A percentile compares a stretch with the other conserved stretches of the same genome.
Conservation (phyloP, 2,113 vertebrate genomes). For the Leiothrix lutea region DNA sequence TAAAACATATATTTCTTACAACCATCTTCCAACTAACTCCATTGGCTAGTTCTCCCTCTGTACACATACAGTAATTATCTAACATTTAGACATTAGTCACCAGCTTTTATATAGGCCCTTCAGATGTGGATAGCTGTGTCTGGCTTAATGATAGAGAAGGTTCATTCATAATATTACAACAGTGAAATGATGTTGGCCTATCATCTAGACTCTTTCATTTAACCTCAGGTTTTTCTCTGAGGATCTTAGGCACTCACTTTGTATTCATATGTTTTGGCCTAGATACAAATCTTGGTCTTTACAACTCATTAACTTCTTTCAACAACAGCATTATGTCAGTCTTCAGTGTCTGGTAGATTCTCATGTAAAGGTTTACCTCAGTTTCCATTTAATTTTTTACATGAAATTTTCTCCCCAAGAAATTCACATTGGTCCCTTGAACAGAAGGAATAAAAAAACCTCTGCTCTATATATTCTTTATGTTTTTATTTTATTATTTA, state of each 20-base stretch:
- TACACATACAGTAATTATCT: not conserved
- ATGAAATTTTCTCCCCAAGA: not conserved
- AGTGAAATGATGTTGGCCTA: not conserved
- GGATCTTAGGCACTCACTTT: not conserved
- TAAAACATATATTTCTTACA: not conserved
- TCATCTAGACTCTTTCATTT: not conserved
- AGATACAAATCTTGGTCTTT: not conserved
- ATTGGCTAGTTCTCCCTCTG: not conserved
- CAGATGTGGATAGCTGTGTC: not conserved
- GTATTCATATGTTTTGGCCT: not conserved
- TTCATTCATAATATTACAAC: not conserved
- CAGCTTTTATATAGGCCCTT: not conserved
- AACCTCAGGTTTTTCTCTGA: not conserved
- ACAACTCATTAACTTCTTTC: not conserved
- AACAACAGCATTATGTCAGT: not conserved
- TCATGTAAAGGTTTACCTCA: not conserved
- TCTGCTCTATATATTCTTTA: not conserved
- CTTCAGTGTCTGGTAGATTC: not conserved
- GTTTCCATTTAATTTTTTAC: not conserved
- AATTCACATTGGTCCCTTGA: not conserved
- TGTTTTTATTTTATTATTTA: not conserved
- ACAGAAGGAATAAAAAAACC: not conserved
- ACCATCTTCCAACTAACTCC: not conserved
- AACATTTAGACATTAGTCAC: not conserved
- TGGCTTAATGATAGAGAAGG: not conserved